phyloP scores from a whole-genome alignment of 2,888 invertebrate species.

The Chrysodeixis includens region DNA sequence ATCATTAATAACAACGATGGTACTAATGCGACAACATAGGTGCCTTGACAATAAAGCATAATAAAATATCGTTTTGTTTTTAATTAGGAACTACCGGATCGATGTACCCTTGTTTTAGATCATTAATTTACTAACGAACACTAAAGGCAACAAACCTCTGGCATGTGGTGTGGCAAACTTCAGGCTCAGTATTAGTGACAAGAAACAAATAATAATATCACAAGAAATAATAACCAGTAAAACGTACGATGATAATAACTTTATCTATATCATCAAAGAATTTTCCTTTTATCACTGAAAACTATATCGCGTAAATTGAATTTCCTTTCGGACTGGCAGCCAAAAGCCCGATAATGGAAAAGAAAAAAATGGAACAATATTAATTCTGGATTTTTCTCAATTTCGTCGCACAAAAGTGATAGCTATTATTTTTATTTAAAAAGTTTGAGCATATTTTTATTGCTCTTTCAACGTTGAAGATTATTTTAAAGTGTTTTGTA shows the following conservation, averaged over 20 bases:
- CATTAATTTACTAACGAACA: too few relatives aligned
- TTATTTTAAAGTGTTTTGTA: background rate
- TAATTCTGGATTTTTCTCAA: conserved; percentile 13
- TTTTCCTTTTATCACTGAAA: conserved; percentile 8
- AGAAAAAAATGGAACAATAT: conserved; percentile 5
- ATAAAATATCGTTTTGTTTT: too few relatives aligned
- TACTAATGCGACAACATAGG: too few relatives aligned
- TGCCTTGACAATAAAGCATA: too few relatives aligned
- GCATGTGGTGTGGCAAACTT: too few relatives aligned
- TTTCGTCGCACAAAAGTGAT: conserved; percentile 9
- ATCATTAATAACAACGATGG: too few relatives aligned
- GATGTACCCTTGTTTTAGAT: too few relatives aligned
- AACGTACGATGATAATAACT: background rate
- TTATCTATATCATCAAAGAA: conserved; percentile 11
- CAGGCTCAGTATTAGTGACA: too few relatives aligned
- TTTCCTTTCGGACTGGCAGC: conserved; percentile 23
- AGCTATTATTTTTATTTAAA: conserved; percentile 13
- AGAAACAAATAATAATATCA: too few relatives aligned
- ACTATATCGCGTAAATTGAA: conserved; percentile 34
- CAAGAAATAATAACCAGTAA: background rate
- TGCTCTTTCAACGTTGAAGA: background rate
- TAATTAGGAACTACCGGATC: too few relatives aligned
- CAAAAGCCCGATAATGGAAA: conserved; percentile 25
- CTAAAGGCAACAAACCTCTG: too few relatives aligned
- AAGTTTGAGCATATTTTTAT: background rate